phyloP scores from a whole-genome alignment of 2,113 vertebrate species.

The Erinaceus europaeus region DNA sequence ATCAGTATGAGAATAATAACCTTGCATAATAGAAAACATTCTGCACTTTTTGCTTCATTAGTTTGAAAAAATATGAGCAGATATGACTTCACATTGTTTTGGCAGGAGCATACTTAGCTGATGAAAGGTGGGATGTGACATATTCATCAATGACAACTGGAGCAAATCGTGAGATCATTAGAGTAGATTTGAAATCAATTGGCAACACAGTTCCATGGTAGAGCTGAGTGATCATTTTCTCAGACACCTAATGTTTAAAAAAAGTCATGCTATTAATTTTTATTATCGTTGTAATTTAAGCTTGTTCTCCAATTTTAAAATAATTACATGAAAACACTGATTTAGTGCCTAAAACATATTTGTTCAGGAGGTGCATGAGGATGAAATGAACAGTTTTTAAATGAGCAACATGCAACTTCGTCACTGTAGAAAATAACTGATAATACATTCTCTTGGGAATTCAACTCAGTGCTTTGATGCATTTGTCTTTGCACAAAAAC shows the following conservation, averaged over 20 bases:
- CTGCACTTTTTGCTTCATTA: not conserved
- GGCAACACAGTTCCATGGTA: not conserved
- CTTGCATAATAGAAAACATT: not conserved
- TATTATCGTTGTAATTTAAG: constrained; percentile 51
- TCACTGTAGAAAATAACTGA: not conserved
- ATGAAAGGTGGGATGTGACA: not conserved
- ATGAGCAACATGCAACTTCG: not conserved
- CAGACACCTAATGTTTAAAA: constrained; percentile 15
- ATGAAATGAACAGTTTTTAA: constrained; percentile 45
- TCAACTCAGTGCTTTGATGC: not conserved
- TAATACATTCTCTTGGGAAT: not conserved
- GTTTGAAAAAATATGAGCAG: constrained; percentile 24
- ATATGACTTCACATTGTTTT: not conserved
- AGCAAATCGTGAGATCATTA: not conserved
- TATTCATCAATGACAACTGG: not conserved
- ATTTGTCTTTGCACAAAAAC: not conserved
- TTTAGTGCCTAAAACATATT: constrained; percentile 15
- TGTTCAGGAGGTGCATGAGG: not conserved
- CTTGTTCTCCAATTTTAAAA: constrained; percentile 54
- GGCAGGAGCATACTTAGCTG: not conserved
- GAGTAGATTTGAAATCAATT: not conserved
- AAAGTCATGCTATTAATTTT: constrained; percentile 42
- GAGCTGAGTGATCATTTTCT: not conserved
- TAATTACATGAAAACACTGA: constrained; percentile 21
- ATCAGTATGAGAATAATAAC: not conserved